phyloP scores from a whole-genome alignment of 2,888 invertebrate genomes.

The Pristionchus japonicus region DNA sequence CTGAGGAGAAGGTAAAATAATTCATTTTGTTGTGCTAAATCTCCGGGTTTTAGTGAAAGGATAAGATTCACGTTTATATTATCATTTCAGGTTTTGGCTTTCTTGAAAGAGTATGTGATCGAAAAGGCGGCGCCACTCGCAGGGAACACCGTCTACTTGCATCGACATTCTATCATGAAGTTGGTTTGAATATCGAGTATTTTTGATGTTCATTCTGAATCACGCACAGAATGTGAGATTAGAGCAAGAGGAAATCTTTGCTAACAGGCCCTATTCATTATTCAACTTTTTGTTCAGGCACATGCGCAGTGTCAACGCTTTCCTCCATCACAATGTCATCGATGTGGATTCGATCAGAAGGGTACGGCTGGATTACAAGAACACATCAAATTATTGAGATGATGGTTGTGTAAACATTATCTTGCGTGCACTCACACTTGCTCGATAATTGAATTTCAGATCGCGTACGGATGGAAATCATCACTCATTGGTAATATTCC shows the following conservation, averaged over 20 bases:
- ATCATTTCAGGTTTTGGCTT: constrained; percentile 80
- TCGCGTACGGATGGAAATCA: constrained; percentile 82
- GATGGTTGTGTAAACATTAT: no score
- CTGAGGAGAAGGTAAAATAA: constrained; percentile 81
- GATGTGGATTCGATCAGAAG: constrained; percentile 94
- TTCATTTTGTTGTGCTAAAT: not conserved
- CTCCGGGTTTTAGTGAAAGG: no score
- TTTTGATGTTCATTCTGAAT: no score
- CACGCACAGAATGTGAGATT: no score
- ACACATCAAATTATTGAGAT: not conserved
- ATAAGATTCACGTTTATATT: no score
- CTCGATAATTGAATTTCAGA: constrained; percentile 51
- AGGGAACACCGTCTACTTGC: constrained; percentile 63
- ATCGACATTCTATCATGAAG: constrained; percentile 83
- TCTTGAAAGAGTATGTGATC: constrained; percentile 81
- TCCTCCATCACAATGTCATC: constrained; percentile 91
- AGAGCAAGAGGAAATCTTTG: no score
- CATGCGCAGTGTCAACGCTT: constrained; percentile 86
- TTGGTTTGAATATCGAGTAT: no score
- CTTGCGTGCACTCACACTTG: no score
- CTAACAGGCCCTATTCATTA: no score
- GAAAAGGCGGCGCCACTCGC: constrained; percentile 75
- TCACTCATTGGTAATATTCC: constrained; percentile 74
- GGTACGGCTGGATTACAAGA: constrained; percentile 77
- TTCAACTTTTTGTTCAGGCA: constrained; percentile 79